These are phyloP conservation scores for Saccostrea cuccullata DNA, from an alignment of 1,140 invertebrate genomes.

Conservation along the genomic window DNA sequence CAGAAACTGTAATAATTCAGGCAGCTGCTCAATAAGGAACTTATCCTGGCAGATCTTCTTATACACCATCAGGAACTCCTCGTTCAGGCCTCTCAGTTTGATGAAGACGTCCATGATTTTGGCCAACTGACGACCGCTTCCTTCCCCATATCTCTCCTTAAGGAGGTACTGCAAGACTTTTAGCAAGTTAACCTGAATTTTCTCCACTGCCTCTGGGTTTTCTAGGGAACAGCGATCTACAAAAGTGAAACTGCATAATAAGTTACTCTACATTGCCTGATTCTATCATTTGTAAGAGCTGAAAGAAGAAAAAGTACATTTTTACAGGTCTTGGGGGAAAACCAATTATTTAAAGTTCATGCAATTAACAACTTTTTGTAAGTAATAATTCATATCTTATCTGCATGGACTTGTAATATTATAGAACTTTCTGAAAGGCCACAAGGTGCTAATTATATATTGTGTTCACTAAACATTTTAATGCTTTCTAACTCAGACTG, in stretches of 20 bases:
- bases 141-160: conserved; percentile 41
- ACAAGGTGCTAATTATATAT: no score
- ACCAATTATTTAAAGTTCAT: no score
- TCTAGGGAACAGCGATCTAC: conserved; percentile 25
- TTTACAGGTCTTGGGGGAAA: no score
- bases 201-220: conserved; percentile 49
- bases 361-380: no score
- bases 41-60: conserved; percentile 48
- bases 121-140: conserved; percentile 1
- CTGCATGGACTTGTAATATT: no score
- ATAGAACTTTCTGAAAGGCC: no score
- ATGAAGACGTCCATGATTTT: conserved; percentile 54
- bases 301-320: no score
- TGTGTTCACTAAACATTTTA: no score
- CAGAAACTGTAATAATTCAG: conserved; percentile 44
- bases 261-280: no score
- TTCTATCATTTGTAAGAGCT: no score
- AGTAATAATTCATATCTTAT: no score
- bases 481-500: no score
- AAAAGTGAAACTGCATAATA: not conserved
- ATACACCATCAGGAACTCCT: conserved; percentile 45
- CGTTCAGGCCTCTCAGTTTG: conserved; percentile 45
- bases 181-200: conserved; percentile 45
- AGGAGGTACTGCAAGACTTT: conserved; percentile 41
- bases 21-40: conserved; percentile 41